These are phyloP conservation scores for Microcebus murinus DNA, from an alignment of 2,113 vertebrate species.

Conservation along the genomic window DNA sequence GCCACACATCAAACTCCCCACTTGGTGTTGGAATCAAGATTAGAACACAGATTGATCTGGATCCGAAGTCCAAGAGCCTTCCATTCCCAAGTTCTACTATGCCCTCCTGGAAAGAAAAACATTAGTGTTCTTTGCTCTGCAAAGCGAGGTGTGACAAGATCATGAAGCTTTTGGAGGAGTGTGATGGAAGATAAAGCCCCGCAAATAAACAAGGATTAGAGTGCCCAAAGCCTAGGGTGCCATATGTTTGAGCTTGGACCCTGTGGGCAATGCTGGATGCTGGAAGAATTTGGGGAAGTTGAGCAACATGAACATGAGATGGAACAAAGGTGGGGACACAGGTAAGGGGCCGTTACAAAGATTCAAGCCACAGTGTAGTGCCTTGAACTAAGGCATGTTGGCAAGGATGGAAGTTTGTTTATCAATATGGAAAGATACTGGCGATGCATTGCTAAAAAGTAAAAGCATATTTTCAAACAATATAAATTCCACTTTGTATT, in stretches of 20 bases:
- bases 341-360: not conserved
- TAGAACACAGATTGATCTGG: not conserved
- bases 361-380: not conserved
- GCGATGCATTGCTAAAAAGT: not conserved
- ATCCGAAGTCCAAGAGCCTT: not conserved
- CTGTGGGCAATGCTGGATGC: not conserved
- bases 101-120: not conserved
- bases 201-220: not conserved
- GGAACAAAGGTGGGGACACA: not conserved
- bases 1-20: not conserved
- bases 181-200: not conserved
- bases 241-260: accelerated
- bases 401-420: not conserved
- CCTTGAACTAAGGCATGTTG: not conserved
- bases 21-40: not conserved
- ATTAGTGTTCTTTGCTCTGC: not conserved
- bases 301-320: not conserved
- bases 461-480: not conserved
- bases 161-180: not conserved
- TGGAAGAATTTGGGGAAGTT: not conserved
- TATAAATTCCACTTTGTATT: not conserved
- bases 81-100: accelerated
- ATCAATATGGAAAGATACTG: not conserved
- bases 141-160: not conserved
- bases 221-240: accelerated